Conservation (phyloP, 2,888 invertebrate genomes). For the Drosophila multiciliata region DNA sequence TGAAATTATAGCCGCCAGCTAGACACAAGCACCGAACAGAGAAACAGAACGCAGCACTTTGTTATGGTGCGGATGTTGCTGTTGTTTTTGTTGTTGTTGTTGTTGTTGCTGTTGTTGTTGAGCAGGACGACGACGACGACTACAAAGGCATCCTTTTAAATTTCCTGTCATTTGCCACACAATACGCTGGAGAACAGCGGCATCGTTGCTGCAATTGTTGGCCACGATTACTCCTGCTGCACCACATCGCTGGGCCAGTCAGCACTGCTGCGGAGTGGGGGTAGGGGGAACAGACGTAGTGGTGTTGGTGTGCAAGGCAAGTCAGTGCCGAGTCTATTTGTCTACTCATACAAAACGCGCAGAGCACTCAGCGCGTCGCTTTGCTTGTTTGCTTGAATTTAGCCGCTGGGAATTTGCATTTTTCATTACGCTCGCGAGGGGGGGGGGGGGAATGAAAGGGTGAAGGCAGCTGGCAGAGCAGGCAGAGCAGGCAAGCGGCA, state of each 20-base stretch:
- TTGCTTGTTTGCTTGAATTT: slow-evolving; percentile 83
- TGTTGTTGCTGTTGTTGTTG: slow-evolving; percentile 40
- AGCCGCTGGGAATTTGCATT: slow-evolving; percentile 84
- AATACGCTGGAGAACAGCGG: slow-evolving; percentile 76
- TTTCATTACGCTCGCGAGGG: slow-evolving; percentile 79
- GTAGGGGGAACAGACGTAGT: not conserved
- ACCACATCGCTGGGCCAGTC: slow-evolving; percentile 24
- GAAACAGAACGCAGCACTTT: slow-evolving; percentile 71
- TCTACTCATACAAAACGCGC: slow-evolving; percentile 62
- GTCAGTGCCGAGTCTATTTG: slow-evolving; percentile 68
- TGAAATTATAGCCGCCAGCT: slow-evolving; percentile 80
- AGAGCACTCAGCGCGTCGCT: slow-evolving; percentile 71
- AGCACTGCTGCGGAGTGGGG: not conserved
- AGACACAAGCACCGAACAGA: slow-evolving; percentile 68
- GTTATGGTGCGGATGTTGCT: slow-evolving; percentile 63
- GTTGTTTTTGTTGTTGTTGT: slow-evolving; percentile 36
- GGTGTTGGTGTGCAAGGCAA: slow-evolving; percentile 26
- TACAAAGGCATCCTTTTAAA: slow-evolving; percentile 82
- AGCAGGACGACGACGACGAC: slow-evolving; percentile 60
- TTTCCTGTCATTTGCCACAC: slow-evolving; percentile 81
- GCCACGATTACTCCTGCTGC: slow-evolving; percentile 41
- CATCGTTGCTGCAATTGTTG: slow-evolving; percentile 68
- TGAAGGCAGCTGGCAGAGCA: not conserved
- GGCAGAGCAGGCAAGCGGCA: slow-evolving; percentile 59
- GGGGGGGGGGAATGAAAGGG: not conserved